phyloP scores from a whole-genome alignment of 2,888 invertebrate genomes.

The Drosophila silvestris region DNA sequence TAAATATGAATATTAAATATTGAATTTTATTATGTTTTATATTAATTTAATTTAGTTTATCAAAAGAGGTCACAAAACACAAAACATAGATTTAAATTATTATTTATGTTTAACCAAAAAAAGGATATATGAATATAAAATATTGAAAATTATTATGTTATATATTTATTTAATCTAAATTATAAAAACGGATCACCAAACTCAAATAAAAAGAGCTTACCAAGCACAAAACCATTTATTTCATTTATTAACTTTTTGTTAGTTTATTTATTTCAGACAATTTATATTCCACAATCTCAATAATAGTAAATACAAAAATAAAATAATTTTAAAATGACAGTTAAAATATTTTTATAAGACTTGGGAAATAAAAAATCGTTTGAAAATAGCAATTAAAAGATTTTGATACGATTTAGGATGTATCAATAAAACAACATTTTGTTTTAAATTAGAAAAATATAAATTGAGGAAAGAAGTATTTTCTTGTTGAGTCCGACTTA shows the following conservation, averaged over 20 bases:
- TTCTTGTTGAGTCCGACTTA: conserved; percentile 29
- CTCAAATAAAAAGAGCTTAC: not conserved
- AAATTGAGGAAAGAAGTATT: not conserved
- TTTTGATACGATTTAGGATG: not conserved
- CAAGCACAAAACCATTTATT: not conserved
- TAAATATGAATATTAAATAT: not conserved
- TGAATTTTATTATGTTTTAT: not conserved
- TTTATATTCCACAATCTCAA: not conserved
- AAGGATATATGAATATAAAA: not conserved
- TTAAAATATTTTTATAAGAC: not conserved
- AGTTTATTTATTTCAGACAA: not conserved
- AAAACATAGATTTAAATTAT: not conserved
- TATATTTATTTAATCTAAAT: not conserved
- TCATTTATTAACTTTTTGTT: not conserved
- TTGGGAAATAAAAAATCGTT: not conserved
- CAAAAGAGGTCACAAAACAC: not conserved
- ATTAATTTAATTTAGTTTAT: not conserved
- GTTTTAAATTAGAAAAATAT: not conserved
- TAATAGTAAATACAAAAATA: not conserved
- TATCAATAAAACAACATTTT: not conserved
- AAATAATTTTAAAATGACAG: not conserved
- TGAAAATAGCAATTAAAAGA: not conserved
- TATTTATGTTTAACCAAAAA: not conserved
- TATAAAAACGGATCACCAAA: not conserved
- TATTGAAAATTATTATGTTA: not conserved